These are phyloP conservation scores for Drosophila athabasca DNA, from an alignment of 1,140 invertebrate genomes.

Conservation along the genomic window DNA sequence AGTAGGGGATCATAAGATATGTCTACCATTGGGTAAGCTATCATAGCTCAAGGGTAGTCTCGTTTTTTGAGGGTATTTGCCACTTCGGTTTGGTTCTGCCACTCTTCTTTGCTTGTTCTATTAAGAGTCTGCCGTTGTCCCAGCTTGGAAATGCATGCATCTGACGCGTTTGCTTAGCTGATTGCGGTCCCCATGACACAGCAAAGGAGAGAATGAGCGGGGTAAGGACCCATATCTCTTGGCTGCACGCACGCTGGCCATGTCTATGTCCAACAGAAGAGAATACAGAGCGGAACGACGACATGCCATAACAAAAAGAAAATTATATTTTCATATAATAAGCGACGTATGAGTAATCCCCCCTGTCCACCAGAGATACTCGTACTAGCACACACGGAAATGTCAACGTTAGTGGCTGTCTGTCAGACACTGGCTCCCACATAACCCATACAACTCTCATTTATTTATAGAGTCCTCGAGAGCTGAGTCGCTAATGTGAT, in stretches of 20 bases:
- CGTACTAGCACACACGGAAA: slow-evolving; percentile 33
- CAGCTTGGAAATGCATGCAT: slow-evolving; percentile 34
- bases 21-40: too few species aligned
- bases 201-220: slow-evolving; percentile 1
- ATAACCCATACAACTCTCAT: slow-evolving; percentile 6
- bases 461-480: slow-evolving; percentile 51
- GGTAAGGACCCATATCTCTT: slow-evolving; percentile 50
- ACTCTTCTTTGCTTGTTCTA: slow-evolving; percentile 12
- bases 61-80: not conserved
- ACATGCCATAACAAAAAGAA: slow-evolving; percentile 53
- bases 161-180: slow-evolving; percentile 56
- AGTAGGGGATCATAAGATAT: not conserved
- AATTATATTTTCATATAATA: slow-evolving; percentile 75
- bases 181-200: slow-evolving; percentile 43
- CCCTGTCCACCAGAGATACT: slow-evolving; percentile 1
- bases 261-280: not conserved
- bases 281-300: not conserved
- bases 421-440: not conserved
- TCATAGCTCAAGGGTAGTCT: too few species aligned
- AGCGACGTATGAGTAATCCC: slow-evolving; percentile 52
- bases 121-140: slow-evolving; percentile 22
- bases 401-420: slow-evolving; percentile 34
- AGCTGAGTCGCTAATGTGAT: slow-evolving; percentile 45
- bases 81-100: not conserved
- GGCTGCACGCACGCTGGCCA: slow-evolving; percentile 42